Conservation (phyloP, 2,113 vertebrate species). For the Papio anubis region DNA sequence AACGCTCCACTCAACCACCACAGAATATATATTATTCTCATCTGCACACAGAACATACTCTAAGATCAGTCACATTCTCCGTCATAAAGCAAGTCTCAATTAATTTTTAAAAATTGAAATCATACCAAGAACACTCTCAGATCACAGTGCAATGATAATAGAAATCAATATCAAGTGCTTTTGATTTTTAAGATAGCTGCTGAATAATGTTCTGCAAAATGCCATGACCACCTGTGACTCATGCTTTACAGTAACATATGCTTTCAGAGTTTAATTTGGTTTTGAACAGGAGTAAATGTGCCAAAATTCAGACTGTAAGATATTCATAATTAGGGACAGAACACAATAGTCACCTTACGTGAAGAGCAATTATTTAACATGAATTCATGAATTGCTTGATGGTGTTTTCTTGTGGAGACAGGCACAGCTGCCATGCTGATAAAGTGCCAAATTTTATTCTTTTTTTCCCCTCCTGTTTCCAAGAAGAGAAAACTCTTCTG, state of each 20-base stretch:
- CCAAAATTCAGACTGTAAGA: slow-evolving; percentile 62
- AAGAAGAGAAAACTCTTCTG: slow-evolving; percentile 48
- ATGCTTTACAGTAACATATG: slow-evolving; percentile 63
- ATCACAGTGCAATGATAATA: too few species aligned
- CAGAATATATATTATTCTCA: too few species aligned
- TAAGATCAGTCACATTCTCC: too few species aligned
- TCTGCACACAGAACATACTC: too few species aligned
- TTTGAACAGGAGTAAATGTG: slow-evolving; percentile 51
- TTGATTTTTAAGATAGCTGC: slow-evolving; percentile 50
- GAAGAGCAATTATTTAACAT: slow-evolving; percentile 64
- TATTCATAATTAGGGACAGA: slow-evolving; percentile 60
- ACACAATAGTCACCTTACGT: slow-evolving; percentile 61
- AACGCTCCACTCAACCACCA: too few species aligned
- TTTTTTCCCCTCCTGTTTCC: not conserved
- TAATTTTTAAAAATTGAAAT: too few species aligned
- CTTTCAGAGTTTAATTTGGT: slow-evolving; percentile 67
- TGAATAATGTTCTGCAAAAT: slow-evolving; percentile 41
- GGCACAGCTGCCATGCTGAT: slow-evolving; percentile 40
- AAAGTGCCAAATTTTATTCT: slow-evolving; percentile 54
- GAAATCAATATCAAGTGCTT: not conserved
- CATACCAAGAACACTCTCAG: too few species aligned
- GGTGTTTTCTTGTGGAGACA: slow-evolving; percentile 53
- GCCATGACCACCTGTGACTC: slow-evolving; percentile 52
- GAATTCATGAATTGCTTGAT: slow-evolving; percentile 57
- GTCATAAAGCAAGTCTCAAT: too few species aligned